A percentile compares a stretch with the other conserved stretches of the same genome.
Evolutionary conservation across 1,140 invertebrate species (phyloP).

Genomic region (Belonocnema kinseyi): DNA sequence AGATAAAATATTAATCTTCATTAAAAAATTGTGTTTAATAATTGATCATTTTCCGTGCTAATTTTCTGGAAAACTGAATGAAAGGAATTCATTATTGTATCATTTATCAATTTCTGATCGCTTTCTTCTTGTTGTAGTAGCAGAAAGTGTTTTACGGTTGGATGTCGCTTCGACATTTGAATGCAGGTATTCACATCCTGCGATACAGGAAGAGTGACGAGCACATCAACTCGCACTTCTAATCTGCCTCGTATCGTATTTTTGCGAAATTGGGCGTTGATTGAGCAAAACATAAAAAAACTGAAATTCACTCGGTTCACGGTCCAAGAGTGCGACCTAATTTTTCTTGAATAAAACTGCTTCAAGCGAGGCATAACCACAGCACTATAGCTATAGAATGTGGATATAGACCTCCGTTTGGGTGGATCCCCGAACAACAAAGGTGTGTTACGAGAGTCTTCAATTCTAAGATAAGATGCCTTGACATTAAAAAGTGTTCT

Average conservation of each 20-base stretch:
- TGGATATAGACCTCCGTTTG: constrained; percentile 34
- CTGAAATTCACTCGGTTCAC: constrained; percentile 42
- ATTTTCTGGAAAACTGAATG: too few relatives aligned
- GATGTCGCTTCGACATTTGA: too few relatives aligned
- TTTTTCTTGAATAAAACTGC: constrained; percentile 48
- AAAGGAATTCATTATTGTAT: too few relatives aligned
- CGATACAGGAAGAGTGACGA: neutral
- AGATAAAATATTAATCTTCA: too few relatives aligned
- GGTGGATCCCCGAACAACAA: constrained; percentile 45
- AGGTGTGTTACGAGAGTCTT: constrained; percentile 46
- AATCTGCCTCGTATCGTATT: neutral
- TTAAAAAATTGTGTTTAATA: too few relatives aligned
- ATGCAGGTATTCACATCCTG: neutral
- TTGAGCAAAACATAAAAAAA: constrained; percentile 24
- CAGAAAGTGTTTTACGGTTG: too few relatives aligned
- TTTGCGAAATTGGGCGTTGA: constrained; percentile 4
- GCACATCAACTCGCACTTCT: neutral
- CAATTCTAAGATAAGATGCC: constrained; percentile 50
- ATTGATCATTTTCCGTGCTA: too few relatives aligned
- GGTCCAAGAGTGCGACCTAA: constrained; percentile 49
- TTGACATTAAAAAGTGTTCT: constrained; percentile 59
- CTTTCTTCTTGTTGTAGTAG: too few relatives aligned
- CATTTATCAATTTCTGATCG: too few relatives aligned
- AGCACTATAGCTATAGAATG: constrained; percentile 18
- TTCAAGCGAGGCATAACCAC: constrained; percentile 42